Base-by-base conservation (phyloP, 2,888 invertebrate genomes). In the Salticus scenicus region DNA sequence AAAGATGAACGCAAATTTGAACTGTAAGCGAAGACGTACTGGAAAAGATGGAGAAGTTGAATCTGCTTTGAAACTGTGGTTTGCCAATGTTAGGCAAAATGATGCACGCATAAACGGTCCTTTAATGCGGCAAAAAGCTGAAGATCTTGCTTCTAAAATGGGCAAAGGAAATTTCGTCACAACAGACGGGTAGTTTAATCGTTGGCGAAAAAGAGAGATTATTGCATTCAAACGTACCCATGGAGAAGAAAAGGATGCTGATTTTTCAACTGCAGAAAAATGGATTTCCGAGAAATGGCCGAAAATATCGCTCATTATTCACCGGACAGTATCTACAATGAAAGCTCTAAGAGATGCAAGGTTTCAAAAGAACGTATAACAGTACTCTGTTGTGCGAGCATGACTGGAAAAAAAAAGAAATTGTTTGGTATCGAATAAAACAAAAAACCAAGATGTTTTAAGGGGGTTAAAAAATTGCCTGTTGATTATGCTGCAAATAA, bases 361-460 rank as follows among this genome's bases (percentile, higher is more conserved):
- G 37, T 37, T 37, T 37, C 37, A 37, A 37, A 37, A 37, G 37
- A 7, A 37, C 37, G 37, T 37, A 37, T 37, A 37, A 37, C 37
- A 7, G 37, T 37, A 7, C 37, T 37, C 10, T 37, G 37, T 37
- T 57, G 57, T 57, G 20, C 57, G 20, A 57, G 17, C 24, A 57
- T 57, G 57, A 17, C 57, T 57, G 57, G 57, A 7, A 5, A 57
- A 8, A 57, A 57, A 24, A 57, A 57, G 24, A 47, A 89, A 79
- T 88, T 89, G 0, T 57, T 91, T 20, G 89, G 90, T 27, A 90
- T 90, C 83, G 90, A 90, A 71, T 90, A 90, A 89, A 88, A 89
- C 41, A 88, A 89, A 89, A 89, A 90, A 17, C 89, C 89, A 24
- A 88, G 89, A 5, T 90, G 90, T 89, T 90, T 91, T 31, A 90